Conservation (phyloP, 2,113 vertebrate species). For the Sialia sialis region DNA sequence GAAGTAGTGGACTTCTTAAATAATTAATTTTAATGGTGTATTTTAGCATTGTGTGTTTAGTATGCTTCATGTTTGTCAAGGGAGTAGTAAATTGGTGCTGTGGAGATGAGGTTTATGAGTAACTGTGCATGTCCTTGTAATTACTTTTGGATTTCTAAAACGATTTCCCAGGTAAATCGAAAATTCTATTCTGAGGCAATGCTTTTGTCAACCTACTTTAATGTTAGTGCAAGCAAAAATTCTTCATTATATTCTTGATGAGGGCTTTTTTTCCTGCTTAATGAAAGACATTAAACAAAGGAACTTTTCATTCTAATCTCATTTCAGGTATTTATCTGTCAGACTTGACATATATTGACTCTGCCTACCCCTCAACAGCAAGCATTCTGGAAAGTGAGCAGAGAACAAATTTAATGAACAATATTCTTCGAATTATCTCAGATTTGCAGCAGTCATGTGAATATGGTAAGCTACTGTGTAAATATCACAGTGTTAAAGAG, state of each 20-base stretch:
- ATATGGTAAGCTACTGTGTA: slow-evolving; percentile 79
- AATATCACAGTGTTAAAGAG: not conserved
- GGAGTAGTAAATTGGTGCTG: not conserved
- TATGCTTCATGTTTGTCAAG: not conserved
- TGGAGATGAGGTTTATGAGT: not conserved
- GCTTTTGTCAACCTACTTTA: not conserved
- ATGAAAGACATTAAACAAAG: not conserved
- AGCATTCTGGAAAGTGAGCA: slow-evolving; percentile 98
- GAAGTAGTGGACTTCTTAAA: not conserved
- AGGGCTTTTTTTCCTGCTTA: not conserved
- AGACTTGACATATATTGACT: slow-evolving; percentile 96
- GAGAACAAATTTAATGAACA: slow-evolving; percentile 98
- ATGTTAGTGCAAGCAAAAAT: not conserved
- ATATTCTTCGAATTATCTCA: slow-evolving; percentile 97
- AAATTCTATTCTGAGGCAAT: not conserved
- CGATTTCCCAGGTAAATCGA: not conserved
- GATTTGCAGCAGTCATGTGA: slow-evolving; percentile 96
- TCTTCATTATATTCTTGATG: not conserved
- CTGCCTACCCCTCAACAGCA: slow-evolving; percentile 95
- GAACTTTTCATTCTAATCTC: not conserved
- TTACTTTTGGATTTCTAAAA: not conserved
- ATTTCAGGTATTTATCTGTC: slow-evolving; percentile 95
- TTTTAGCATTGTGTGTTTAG: not conserved
- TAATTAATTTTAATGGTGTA: not conserved
- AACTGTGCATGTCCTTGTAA: not conserved